A percentile compares a stretch with the other conserved stretches of the same genome.
These are phyloP conservation scores for Digitonthophagus gazella DNA, from an alignment of 2,888 invertebrate genomes.

Conservation along the genomic window DNA sequence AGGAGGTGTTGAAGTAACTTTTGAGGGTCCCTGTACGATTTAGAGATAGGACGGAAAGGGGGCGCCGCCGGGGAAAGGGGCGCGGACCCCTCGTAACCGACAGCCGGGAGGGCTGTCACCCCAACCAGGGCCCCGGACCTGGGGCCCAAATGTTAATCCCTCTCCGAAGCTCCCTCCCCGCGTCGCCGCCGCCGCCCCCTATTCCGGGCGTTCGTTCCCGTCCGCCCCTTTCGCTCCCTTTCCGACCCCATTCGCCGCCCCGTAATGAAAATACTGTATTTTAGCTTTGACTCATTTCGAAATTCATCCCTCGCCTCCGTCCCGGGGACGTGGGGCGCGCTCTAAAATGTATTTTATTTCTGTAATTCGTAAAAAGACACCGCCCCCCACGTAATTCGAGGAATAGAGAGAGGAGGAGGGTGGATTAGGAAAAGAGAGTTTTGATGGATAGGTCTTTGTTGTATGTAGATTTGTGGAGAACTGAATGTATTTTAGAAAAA, in stretches of 20 bases:
- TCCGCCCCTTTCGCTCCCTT: background rate
- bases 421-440: background rate
- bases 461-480: background rate
- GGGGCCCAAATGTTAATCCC: conserved; percentile 33
- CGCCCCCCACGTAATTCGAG: background rate
- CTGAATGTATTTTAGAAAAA: background rate
- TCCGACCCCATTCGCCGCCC: conserved; percentile 6
- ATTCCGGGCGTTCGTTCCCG: background rate
- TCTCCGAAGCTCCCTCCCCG: conserved; percentile 8
- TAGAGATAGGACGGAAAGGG: conserved; percentile 25
- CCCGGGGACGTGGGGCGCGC: background rate
- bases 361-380: background rate
- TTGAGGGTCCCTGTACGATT: conserved; percentile 25
- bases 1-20: too few relatives aligned
- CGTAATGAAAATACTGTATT: conserved; percentile 31
- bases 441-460: conserved; percentile 4
- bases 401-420: background rate
- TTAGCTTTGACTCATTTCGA: conserved; percentile 33
- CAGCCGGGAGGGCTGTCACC: conserved; percentile 30
- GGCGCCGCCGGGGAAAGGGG: conserved; percentile 27
- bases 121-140: conserved; percentile 32
- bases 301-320: conserved; percentile 25
- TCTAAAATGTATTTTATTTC: background rate
- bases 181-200: conserved; percentile 5
- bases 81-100: conserved; percentile 27